Base-by-base conservation (phyloP, 2,113 vertebrate species). In the Corythoichthys intestinalis region DNA sequence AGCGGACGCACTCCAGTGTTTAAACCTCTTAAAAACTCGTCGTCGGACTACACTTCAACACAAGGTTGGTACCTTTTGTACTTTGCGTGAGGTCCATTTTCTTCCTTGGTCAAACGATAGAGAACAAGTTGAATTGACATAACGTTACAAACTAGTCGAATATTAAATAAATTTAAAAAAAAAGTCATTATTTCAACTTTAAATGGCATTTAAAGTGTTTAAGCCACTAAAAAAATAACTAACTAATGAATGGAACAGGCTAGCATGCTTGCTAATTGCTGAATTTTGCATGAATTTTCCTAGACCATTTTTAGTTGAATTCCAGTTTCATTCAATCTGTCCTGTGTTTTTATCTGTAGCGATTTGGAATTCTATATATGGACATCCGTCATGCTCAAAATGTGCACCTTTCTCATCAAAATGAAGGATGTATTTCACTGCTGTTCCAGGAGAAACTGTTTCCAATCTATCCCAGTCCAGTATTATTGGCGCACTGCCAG, bases 241-340 rank as follows among this genome's bases (percentile, higher is more conserved):
- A 54, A 17, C n/a, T 3, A 74, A 75, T 74, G 74, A 86, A 83
- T 76, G 67, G 75, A 76, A n/a, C 4, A 2, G 12, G n/a, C 4
- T 61, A 46, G 10, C n/a, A 14, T 28, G 12, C 39, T 62, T 47
- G 44, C 6, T 37, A 58, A 58, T 1, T 35, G 28, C 12, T 34
- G 41, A 58, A 37, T 14, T 58, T 56, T 56, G 20, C 28, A 12
- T 20, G 1, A 53, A 53, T 15, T 2, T 15, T 48, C 10, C 12
- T 48, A 48, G 11, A 48, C 41, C 4, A 6, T 44, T 44, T 48
- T 48, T 1, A 13, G 10, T 48, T 28, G 20, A 54, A 54, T 54
- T 54, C n/a, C n/a, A 20, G n/a, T 54, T 54, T 54, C n/a, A 54
- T 54, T 53, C 4, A 9, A n/a, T 44, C 39, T 10, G n/a, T 38